Percentiles rank a stretch among this genome's conserved stretches.
Evolutionary conservation across 2,797 vertebrate species (phyloP).

Genomic region (Bryconaethiops microstoma): DNA sequence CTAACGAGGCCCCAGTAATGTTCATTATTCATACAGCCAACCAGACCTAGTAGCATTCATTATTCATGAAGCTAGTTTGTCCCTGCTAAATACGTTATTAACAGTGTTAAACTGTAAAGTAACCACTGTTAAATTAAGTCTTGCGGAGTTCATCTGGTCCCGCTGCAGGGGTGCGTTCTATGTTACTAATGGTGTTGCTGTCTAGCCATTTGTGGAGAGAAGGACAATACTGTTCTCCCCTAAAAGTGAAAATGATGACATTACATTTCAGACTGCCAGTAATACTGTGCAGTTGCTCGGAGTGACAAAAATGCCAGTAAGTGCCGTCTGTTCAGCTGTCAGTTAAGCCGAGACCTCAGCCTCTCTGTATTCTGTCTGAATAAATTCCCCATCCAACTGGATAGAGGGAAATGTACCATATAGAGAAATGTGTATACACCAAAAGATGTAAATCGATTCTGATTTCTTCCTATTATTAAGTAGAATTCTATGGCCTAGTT

Average conservation of each 20-base stretch:
- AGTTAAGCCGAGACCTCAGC: neutral
- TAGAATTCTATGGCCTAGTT: neutral
- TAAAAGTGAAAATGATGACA: neutral
- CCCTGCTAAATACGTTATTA: neutral
- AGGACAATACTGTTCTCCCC: neutral
- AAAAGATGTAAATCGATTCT: neutral
- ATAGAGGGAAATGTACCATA: neutral
- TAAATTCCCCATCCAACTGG: neutral
- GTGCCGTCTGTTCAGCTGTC: neutral
- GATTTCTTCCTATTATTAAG: neutral
- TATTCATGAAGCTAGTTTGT: neutral
- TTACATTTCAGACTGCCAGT: neutral
- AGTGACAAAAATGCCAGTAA: neutral
- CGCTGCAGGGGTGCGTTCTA: neutral
- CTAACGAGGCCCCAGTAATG: neutral
- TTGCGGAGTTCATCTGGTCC: neutral
- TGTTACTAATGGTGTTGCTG: neutral
- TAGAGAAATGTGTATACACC: neutral
- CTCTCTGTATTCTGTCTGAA: neutral
- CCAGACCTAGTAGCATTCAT: neutral
- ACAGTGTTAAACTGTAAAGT: neutral
- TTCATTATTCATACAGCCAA: conserved; percentile 2
- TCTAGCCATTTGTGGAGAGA: neutral
- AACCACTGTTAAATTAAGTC: neutral
- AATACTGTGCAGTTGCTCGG: neutral